Conservation (phyloP, 2,113 vertebrate species). For the Glaucidium brasilianum region DNA sequence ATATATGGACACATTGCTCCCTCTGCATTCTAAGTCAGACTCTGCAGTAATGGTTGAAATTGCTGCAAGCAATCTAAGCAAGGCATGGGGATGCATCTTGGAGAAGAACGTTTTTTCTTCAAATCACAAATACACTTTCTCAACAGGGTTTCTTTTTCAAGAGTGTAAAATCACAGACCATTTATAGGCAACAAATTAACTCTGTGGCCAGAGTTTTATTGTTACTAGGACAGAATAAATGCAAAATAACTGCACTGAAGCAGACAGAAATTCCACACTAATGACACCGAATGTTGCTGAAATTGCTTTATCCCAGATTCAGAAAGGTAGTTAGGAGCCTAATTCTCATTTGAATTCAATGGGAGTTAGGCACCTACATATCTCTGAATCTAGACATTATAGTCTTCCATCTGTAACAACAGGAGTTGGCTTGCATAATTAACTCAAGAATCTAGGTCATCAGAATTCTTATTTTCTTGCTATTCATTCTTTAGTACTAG, state of each 20-base stretch:
- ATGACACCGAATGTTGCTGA: background rate
- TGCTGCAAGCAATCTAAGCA: conserved; percentile 15
- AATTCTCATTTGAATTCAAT: conserved; percentile 44
- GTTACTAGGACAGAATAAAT: background rate
- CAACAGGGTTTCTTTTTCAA: background rate
- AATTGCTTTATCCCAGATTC: background rate
- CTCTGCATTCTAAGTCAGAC: conserved; percentile 32
- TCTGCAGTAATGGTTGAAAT: background rate
- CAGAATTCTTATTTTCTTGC: background rate
- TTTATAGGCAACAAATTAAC: conserved; percentile 41
- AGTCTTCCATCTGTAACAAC: conserved; percentile 1
- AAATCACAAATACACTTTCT: conserved; percentile 3
- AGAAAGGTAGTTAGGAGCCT: background rate
- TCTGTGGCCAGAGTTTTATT: background rate
- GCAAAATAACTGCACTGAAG: conserved; percentile 35
- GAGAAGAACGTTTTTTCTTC: background rate
- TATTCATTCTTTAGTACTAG: background rate
- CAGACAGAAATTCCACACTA: background rate
- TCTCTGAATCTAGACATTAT: background rate
- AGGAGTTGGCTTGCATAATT: background rate
- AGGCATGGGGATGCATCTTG: background rate
- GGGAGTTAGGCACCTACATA: background rate
- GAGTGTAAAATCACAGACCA: background rate
- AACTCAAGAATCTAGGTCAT: background rate
- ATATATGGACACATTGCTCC: conserved; percentile 38